Base-by-base conservation (phyloP, 2,888 invertebrate species). In the Ryuthela nishihirai region DNA sequence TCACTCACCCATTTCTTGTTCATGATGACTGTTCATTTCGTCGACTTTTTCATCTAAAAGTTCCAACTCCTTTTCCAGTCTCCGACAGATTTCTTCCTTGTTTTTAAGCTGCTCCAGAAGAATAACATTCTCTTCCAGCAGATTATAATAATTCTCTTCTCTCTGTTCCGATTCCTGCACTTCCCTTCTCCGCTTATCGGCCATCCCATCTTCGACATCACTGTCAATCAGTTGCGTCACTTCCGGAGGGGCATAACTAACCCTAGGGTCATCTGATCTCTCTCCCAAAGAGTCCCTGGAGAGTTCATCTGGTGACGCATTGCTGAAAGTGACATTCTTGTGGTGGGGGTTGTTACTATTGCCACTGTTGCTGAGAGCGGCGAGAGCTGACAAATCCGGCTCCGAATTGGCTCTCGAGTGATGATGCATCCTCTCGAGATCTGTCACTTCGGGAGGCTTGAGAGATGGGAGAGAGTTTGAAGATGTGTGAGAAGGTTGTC, bases 111-210 rank as follows among this genome's bases (percentile, higher is more conserved):
- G 71, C 50, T 74, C 74, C 32, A 79, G 64, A 3, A 78, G 69
- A 23, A 69, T 71, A 23, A 78, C 73, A 58, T 77, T 76, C 62
- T 78, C 77, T 64, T 79, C 77, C 35, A 79, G 74, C 21, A 79
- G 69, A 6, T 56, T 53, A 54, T 75, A 75, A 64, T 76, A 78
- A 62, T 75, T 77, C 7, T 72, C 74, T 66, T 77, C 75, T 18
- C 15, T 10, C 2, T 39, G 39, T 17, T 39, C 18, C n/a, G n/a
- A n/a, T 10, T 10, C 34, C 34, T 34, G 34, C 6, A 35, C 40
- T 15, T 53, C 53, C 6, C 38, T 48, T 21, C 48, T 48, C 2
- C 15, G 32, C 10, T 44, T 44, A 2, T 58, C 52, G 1, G 20
- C 9, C 3, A 34, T 18, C 12, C 39, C 47, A 3, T 44, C 45